phyloP scores from a whole-genome alignment of 2,888 invertebrate genomes.

The Cephonodes hylas region DNA sequence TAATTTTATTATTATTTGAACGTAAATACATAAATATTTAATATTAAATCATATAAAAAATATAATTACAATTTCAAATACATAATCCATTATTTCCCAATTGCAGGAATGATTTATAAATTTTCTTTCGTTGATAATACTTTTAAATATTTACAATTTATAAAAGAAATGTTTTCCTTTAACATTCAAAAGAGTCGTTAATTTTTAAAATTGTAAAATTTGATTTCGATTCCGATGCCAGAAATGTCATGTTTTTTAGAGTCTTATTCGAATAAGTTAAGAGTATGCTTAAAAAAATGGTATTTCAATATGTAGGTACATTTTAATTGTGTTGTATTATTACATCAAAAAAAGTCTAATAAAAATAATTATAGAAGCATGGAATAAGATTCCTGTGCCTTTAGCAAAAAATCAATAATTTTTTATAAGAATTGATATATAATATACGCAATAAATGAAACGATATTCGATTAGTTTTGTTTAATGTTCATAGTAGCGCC shows the following conservation, averaged over 20 bases:
- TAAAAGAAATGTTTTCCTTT: not conserved
- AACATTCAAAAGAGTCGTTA: not conserved
- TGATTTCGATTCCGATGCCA: not conserved
- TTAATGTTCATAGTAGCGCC: no score
- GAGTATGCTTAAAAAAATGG: no score
- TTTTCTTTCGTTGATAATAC: not conserved
- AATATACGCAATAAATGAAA: no score
- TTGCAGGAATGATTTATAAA: not conserved
- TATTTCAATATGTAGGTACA: no score
- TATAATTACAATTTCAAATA: not conserved
- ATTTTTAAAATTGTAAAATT: not conserved
- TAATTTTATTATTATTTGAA: not conserved
- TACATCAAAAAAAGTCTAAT: no score
- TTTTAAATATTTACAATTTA: not conserved
- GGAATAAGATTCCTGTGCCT: no score
- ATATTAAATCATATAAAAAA: constrained; percentile 1
- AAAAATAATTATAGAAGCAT: no score
- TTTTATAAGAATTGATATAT: no score
- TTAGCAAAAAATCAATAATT: no score
- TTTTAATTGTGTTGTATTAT: no score
- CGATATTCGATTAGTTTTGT: no score
- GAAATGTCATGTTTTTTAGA: not conserved
- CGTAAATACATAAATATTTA: not conserved
- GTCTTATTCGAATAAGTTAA: no score
- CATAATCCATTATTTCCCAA: not conserved